Percentiles rank a stretch among this genome's conserved stretches.
Conservation (phyloP, 2,797 vertebrate species). For the Poeciliopsis infans region DNA sequence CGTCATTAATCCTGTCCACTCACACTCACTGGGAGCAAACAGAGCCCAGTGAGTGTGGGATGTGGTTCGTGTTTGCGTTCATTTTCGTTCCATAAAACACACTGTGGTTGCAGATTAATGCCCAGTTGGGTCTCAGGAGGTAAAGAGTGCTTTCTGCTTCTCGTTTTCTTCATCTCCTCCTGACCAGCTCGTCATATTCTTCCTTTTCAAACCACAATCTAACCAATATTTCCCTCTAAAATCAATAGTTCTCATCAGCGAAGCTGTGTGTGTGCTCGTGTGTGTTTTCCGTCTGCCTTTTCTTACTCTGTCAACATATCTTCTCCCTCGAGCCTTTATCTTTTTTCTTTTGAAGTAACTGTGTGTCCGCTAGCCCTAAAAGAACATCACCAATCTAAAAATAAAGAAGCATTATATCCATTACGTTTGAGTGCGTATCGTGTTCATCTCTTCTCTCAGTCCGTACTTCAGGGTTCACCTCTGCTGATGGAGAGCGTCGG, state of each 20-base stretch:
- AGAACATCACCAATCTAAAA: slow-evolving; percentile 27
- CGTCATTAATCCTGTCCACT: slow-evolving; percentile 7
- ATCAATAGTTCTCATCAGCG: slow-evolving; percentile 43
- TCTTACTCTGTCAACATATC: slow-evolving; percentile 21
- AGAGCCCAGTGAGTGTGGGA: not conserved
- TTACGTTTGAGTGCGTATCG: slow-evolving; percentile 7
- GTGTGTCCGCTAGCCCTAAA: slow-evolving; percentile 17
- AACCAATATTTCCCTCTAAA: slow-evolving; percentile 27
- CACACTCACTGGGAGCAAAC: not conserved
- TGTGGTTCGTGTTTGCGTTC: not conserved
- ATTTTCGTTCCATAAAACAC: slow-evolving; percentile 1
- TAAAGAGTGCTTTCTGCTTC: not conserved
- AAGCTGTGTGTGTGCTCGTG: not conserved
- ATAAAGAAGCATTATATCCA: slow-evolving; percentile 17
- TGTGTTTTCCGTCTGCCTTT: slow-evolving; percentile 10
- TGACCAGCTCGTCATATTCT: slow-evolving; percentile 4
- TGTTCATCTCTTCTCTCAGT: not conserved
- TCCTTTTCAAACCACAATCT: slow-evolving; percentile 22
- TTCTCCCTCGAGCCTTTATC: slow-evolving; percentile 4
- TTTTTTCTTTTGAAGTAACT: slow-evolving; percentile 29
- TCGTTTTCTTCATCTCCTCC: not conserved
- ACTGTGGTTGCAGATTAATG: not conserved
- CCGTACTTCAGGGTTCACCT: not conserved
- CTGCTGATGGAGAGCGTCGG: not conserved
- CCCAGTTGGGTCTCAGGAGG: not conserved